Conservation (phyloP, 2,888 invertebrate species). For the Boloria euphrosyne region DNA sequence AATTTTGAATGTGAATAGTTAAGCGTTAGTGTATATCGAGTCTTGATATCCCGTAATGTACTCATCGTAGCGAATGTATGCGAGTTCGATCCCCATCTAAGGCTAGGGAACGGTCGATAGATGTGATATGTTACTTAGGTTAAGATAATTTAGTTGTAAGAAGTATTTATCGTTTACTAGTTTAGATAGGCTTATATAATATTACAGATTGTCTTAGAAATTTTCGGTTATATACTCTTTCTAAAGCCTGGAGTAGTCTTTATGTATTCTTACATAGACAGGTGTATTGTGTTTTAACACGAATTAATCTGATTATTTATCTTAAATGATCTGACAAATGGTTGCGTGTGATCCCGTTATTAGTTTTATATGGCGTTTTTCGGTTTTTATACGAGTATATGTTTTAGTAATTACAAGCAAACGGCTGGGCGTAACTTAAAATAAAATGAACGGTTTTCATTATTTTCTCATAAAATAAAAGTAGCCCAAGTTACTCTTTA, state of each 20-base stretch:
- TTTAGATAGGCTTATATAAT: conserved; percentile 72
- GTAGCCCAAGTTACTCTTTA: too few species aligned
- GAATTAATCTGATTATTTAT: too few species aligned
- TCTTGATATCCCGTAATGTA: conserved; percentile 35
- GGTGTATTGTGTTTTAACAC: conserved; percentile 56
- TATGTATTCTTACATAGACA: conserved; percentile 48
- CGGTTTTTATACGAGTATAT: not conserved
- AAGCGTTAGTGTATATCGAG: conserved; percentile 28
- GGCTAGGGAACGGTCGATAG: conserved; percentile 71
- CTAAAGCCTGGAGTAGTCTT: conserved; percentile 39
- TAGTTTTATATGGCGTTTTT: conserved; percentile 17
- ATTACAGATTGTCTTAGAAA: conserved; percentile 56
- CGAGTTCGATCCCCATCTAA: conserved; percentile 53
- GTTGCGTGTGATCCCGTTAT: not conserved
- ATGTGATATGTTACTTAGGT: conserved; percentile 76
- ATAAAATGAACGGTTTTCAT: too few species aligned
- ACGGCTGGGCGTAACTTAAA: too few species aligned
- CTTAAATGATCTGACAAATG: conserved; percentile 33
- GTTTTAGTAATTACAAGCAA: too few species aligned
- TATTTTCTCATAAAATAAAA: too few species aligned
- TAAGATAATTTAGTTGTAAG: conserved; percentile 71
- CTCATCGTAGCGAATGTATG: conserved; percentile 38
- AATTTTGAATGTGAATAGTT: conserved; percentile 35
- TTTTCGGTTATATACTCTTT: conserved; percentile 62
- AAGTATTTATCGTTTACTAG: conserved; percentile 77